These are phyloP conservation scores for Salticus scenicus DNA, from an alignment of 2,888 invertebrate genomes.

Conservation along the genomic window DNA sequence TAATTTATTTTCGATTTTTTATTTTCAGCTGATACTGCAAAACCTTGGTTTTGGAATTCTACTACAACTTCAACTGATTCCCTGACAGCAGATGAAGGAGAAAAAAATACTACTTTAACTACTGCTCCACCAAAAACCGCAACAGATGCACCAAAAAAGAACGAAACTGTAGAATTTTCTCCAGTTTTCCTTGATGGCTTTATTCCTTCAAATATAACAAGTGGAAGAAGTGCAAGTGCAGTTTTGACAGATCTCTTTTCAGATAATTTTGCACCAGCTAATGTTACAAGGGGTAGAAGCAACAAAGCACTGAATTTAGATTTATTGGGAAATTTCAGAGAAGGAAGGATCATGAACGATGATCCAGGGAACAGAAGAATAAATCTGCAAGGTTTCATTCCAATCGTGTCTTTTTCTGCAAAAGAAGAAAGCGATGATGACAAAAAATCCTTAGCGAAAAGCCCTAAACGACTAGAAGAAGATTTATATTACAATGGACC, in stretches of 20 bases:
- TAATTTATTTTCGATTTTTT: no score
- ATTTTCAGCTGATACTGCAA: background rate
- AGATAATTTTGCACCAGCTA: slow-evolving; percentile 49
- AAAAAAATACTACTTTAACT: background rate
- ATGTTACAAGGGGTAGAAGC: slow-evolving; percentile 58
- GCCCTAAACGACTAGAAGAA: slow-evolving; percentile 26
- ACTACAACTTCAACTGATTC: slow-evolving; percentile 35
- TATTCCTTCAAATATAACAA: slow-evolving; percentile 33
- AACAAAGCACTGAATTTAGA: slow-evolving; percentile 51
- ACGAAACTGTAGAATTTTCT: slow-evolving; percentile 24
- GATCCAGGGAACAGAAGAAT: slow-evolving; percentile 61
- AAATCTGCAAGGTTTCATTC: slow-evolving; percentile 72
- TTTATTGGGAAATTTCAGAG: slow-evolving; percentile 36
- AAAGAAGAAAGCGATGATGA: slow-evolving; percentile 42
- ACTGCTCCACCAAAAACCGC: slow-evolving; percentile 2
- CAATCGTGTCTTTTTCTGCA: slow-evolving; percentile 69
- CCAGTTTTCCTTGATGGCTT: slow-evolving; percentile 13
- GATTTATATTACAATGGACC: slow-evolving; percentile 49
- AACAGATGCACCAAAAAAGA: background rate
- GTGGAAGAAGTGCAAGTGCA: slow-evolving; percentile 26
- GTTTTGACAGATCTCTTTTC: slow-evolving; percentile 37
- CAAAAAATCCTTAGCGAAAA: background rate
- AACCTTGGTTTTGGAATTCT: slow-evolving; percentile 62
- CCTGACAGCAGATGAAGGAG: slow-evolving; percentile 23
- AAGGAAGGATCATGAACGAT: slow-evolving; percentile 71